Evolutionary conservation across 2,113 vertebrate genomes (phyloP).

Genomic region (Sclerurus mexicanus): DNA sequence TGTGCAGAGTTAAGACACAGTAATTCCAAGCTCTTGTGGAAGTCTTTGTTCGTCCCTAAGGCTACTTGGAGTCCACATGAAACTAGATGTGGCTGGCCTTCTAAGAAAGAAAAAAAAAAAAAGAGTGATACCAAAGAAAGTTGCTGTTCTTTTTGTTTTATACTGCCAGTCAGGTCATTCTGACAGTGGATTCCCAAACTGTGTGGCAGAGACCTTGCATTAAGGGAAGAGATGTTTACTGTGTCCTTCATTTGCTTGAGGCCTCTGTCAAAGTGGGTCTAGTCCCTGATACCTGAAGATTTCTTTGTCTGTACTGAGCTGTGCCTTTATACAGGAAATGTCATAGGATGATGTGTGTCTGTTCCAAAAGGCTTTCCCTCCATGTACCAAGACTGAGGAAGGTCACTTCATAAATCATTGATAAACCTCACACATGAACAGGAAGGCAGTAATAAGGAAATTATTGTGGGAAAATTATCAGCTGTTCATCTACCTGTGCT

Average conservation of each 20-base stretch:
- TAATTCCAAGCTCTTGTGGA: not conserved
- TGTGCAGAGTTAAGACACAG: not conserved
- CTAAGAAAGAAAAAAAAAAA: not conserved
- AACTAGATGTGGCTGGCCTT: not conserved
- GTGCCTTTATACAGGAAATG: not conserved
- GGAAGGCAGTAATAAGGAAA: not conserved
- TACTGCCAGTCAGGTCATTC: accelerated
- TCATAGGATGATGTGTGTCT: not conserved
- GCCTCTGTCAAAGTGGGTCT: not conserved
- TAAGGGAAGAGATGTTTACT: not conserved
- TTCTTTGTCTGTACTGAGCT: not conserved
- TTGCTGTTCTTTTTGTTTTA: not conserved
- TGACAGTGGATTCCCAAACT: not conserved
- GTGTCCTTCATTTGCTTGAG: not conserved
- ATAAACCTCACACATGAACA: not conserved
- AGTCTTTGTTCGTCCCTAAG: not conserved
- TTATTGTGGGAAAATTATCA: not conserved
- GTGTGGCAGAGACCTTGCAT: not conserved
- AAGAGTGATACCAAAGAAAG: not conserved
- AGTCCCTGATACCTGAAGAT: not conserved
- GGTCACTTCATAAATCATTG: not conserved
- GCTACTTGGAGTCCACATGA: not conserved
- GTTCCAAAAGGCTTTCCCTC: not conserved
- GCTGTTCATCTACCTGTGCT: not conserved
- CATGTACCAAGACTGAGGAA: not conserved